Conservation (phyloP, 2,888 invertebrate species). For the Onthophagus sagittarius region DNA sequence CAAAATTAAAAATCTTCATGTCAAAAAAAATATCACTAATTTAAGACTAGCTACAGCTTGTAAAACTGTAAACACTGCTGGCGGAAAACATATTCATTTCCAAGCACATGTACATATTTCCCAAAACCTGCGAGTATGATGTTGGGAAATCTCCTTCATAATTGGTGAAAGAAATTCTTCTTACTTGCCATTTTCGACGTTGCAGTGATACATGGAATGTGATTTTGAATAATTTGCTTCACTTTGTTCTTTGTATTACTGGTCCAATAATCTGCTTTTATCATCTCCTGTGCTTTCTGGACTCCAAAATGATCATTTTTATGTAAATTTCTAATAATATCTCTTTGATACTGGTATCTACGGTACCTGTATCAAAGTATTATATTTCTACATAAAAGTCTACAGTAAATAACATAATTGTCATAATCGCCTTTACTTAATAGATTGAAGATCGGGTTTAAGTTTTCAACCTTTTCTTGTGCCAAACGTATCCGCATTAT, state of each 20-base stretch:
- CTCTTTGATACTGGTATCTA: conserved; percentile 21
- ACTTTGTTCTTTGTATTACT: conserved; percentile 29
- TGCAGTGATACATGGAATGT: conserved; percentile 30
- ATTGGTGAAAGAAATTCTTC: conserved; percentile 13
- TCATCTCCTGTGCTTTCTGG: conserved; percentile 25
- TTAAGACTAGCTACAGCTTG: no score
- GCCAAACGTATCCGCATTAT: conserved; percentile 18
- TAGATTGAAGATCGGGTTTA: neutral
- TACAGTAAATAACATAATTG: neutral
- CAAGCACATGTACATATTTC: no score
- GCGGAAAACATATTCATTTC: no score
- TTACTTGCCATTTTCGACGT: conserved; percentile 28
- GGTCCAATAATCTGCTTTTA: conserved; percentile 23
- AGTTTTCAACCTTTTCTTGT: conserved; percentile 28
- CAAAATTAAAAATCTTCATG: no score
- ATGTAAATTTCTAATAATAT: conserved; percentile 24
- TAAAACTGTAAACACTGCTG: no score
- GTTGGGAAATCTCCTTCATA: no score
- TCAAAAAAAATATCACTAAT: no score
- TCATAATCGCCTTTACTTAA: neutral
- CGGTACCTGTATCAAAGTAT: conserved; percentile 15
- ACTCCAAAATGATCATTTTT: conserved; percentile 27
- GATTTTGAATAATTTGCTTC: conserved; percentile 22
- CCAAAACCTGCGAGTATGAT: no score
- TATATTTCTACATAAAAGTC: no score